Percentiles rank a stretch among this genome's conserved stretches.
phyloP scores from a whole-genome alignment of 2,888 invertebrate species.

The Tetheella fluctuosa region DNA sequence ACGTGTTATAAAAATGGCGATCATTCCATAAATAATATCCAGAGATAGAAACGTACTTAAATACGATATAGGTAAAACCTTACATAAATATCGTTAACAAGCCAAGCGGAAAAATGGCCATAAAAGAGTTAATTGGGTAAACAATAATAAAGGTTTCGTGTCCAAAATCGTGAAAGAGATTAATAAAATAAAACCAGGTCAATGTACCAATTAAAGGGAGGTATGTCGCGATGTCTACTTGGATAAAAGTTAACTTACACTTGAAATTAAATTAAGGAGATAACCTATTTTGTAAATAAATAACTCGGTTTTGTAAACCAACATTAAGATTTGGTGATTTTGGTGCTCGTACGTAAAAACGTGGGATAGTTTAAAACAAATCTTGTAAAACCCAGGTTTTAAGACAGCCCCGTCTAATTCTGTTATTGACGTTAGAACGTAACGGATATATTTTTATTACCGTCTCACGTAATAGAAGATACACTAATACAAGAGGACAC shows the following conservation, averaged over 20 bases:
- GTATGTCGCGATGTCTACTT: constrained; percentile 11
- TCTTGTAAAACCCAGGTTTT: no score
- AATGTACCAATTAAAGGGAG: constrained; percentile 13
- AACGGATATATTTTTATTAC: no score
- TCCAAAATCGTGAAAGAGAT: constrained; percentile 15
- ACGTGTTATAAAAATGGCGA: not conserved
- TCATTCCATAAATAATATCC: not conserved
- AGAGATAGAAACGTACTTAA: not conserved
- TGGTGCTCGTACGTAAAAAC: no score
- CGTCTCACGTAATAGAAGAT: no score
- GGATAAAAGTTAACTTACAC: not conserved
- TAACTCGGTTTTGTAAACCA: not conserved
- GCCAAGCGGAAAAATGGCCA: not conserved
- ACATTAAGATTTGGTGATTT: not conserved
- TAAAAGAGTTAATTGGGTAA: constrained; percentile 10
- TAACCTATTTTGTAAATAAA: constrained; percentile 8
- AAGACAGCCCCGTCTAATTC: no score
- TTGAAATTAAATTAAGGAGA: constrained; percentile 5
- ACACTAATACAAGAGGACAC: no score
- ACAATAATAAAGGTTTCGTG: constrained; percentile 12
- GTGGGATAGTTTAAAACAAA: no score
- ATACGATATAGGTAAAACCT: not conserved
- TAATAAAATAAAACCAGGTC: constrained; percentile 16
- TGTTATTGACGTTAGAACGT: no score
- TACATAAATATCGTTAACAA: not conserved